Base-by-base conservation (phyloP, 2,113 vertebrate genomes). In the crab-eating macaque (Macaca fascicularis) region DNA sequence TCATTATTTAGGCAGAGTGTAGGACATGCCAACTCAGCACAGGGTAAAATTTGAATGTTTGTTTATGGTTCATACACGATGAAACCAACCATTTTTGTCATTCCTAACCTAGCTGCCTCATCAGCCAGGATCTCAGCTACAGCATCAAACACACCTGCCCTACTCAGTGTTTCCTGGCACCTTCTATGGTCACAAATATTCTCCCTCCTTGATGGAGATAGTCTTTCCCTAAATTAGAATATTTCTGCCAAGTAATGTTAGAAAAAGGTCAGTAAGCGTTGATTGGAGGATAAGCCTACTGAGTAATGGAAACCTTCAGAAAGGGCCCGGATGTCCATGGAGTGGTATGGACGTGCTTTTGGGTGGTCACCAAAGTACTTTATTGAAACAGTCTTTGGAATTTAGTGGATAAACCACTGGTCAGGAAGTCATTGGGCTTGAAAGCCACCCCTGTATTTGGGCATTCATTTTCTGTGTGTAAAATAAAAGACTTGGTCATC, bases 41-140 rank as follows among this genome's bases (percentile, higher is more conserved):
- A 45, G 17, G 22, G 17, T 59, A 48, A 48, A 69, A 25, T 48
- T 81, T 2, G 83, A 48, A 27, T 30, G 4, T 7, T 40, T 87
- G 19, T 40, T 79, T 69, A 10, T 40, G 32, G 7, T 22, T 59
- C 35, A n/a, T 35, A n/a, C 8, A 35, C 3, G 43, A 79, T 52
- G 35, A 69, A 78, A 10, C 3, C 35, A 78, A 50, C 35, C 0
- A 20, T 67, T 12, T n/a, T 64, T 40, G 4, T 64, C 25, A 52
- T 64, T 30, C 23, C 27, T 40, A 32, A 57, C 13, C 9, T 8
- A 59, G 23, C 69, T 16, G n/a, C 8, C 4, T 70, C 32, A 38
- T 40, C 19, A 35, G 1, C 11, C 61, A 38, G 9, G 23, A 40
- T 40, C 3, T 25, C 23, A 90, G 0, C 2, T 30, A 5, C 4